A percentile compares a stretch with the other conserved stretches of the same genome.
These are phyloP conservation scores for Mycalesis mineus DNA, from an alignment of 2,888 invertebrate species.

Conservation along the genomic window DNA sequence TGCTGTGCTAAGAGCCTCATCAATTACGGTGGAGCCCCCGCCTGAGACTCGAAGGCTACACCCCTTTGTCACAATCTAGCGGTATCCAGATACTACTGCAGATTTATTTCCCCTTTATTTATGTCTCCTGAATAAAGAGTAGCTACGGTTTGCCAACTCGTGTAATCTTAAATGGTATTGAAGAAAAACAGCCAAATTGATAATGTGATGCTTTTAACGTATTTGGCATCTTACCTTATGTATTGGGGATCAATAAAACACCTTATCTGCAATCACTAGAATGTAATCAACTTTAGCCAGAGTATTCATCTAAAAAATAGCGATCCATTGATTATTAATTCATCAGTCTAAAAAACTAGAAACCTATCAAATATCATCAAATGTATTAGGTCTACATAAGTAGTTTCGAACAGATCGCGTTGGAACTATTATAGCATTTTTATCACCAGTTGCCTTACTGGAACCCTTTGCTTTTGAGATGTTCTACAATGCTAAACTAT, in stretches of 20 bases:
- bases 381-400: no score
- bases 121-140: conserved; percentile 13
- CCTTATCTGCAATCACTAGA: no score
- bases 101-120: conserved; percentile 28
- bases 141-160: background rate
- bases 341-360: no score
- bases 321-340: no score
- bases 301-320: no score
- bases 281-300: no score
- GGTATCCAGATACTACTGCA: conserved; percentile 30
- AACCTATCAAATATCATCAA: no score
- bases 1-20: conserved; percentile 76
- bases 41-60: conserved; percentile 46
- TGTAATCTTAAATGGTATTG: conserved; percentile 2
- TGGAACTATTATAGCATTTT: background rate
- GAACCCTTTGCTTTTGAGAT: no score
- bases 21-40: conserved; percentile 71
- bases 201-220: background rate
- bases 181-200: background rate
- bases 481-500: no score
- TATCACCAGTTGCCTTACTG: background rate
- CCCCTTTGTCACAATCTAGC: conserved; percentile 41
- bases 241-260: no score
- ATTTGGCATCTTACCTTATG: background rate
- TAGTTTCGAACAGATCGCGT: background rate